Base-by-base conservation (phyloP, 2,888 invertebrate species). In the Palloptera scutellata region DNA sequence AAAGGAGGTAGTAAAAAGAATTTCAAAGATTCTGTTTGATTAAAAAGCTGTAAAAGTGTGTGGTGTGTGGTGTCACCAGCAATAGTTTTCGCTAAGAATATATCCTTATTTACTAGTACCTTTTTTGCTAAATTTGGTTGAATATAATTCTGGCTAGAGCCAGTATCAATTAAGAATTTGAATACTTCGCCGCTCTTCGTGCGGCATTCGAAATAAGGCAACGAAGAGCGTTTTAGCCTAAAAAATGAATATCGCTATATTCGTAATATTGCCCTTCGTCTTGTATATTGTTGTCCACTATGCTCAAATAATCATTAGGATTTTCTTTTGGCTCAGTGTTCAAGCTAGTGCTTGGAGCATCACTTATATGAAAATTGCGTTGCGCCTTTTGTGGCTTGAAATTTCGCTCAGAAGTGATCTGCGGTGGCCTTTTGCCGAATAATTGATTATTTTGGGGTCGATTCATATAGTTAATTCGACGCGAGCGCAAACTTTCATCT, bases 131-230 rank as follows among this genome's bases (percentile, higher is more conserved):
- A 20, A 17, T 42, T 15, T n/a, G 57, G 57, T 57, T 57, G 57
- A 15, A 57, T 57, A 11, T 57, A 57, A 42, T 57, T 57, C 11
- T 57, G 40, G n/a, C 57, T 57, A 2, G 57, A 57, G 4, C 41
- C 57, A 1, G 40, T 57, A 57, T 40, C 41, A 17, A 41, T 55
- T 10, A 57, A 4, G 41, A 57, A 41, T 9, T 41, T 57, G 9
- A 57, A 15, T 41, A 57, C 43, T 43, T n/a, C n/a, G n/a, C 45
- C 45, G 9, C 20, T 60, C 45, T 60, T 20, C 60, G 41, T 10
- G n/a, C 58, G 13, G 42, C 42, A 58, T 15, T 58, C 41, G 6
- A 58, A 12, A 6, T 48, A 61, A 1, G 60, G 60, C 20, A 60
- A 20, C 45, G 60, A 60, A 60, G 45, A 61, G 17, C 43, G 51